phyloP scores from a whole-genome alignment of 2,888 invertebrate genomes.

The Hymenopus coronatus region DNA sequence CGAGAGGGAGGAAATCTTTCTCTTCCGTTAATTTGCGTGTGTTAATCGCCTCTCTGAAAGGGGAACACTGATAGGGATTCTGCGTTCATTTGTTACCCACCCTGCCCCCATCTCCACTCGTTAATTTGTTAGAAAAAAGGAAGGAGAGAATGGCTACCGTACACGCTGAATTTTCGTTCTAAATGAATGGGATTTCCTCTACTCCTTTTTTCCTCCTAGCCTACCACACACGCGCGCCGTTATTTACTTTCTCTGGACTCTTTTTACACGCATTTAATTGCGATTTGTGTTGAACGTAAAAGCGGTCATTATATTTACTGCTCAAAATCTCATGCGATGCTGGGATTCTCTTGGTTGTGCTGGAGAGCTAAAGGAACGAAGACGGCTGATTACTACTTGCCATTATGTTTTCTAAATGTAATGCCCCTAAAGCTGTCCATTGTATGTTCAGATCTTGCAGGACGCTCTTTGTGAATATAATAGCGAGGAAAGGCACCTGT shows the following conservation, averaged over 20 bases:
- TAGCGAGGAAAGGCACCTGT: too few relatives aligned
- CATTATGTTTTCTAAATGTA: background rate
- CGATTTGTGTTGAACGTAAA: background rate
- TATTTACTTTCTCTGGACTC: background rate
- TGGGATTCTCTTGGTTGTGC: background rate
- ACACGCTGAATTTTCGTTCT: background rate
- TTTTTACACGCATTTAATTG: background rate
- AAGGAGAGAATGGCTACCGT: background rate
- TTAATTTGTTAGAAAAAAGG: background rate
- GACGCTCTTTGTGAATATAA: too few relatives aligned
- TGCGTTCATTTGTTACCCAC: background rate
- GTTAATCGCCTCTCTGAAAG: slow-evolving; percentile 23
- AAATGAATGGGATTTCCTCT: background rate
- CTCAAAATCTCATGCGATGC: background rate
- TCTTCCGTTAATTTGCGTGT: slow-evolving; percentile 28
- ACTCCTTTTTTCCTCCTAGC: background rate
- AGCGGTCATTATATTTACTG: background rate
- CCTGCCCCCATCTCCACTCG: background rate
- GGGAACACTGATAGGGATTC: slow-evolving; percentile 2
- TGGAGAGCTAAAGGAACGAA: background rate
- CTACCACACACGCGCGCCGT: background rate
- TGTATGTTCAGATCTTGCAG: too few relatives aligned
- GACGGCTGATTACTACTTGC: background rate
- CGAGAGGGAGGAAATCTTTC: background rate
- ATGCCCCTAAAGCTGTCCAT: too few relatives aligned